Evolutionary conservation across 2,888 invertebrate genomes (phyloP), one percentile per base, ranked within the genome.

Genomic region (Pandemis heparana): DNA sequence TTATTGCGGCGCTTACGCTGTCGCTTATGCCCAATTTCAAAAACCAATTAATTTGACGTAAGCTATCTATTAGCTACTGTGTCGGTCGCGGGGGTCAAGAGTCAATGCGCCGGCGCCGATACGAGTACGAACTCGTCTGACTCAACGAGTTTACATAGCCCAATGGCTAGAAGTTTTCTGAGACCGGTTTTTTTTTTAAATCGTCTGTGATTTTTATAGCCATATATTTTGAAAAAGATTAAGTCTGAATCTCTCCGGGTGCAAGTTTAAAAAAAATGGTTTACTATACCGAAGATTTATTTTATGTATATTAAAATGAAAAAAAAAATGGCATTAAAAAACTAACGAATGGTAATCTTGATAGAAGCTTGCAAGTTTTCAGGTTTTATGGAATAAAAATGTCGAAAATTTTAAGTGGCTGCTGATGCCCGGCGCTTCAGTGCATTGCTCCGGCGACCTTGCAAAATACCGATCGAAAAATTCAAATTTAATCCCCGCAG

Each of bases 401-500:
- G 12, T 10, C 16, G 8, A n/a, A 32, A 43, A 32, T 38, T 23
- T 38, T 14, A 46, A 46, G 16, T 18, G 18, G 14, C 7, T 60
- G 1, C 1, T 7, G 8, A 18, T 23, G 56, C 12, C 14, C 67
- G 39, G 18, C 12, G 51, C 61, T 51, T 61, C 53, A 53, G 72
- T 68, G 18, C 73, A 51, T 41, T 70, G 74, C 65, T 70, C 74
- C 23, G 43, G 51, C 74, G 74, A 74, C 74, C 74, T 74, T 74
- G 74, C 70, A 69, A 70, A 73, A 74, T 67, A 53, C 46, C 64
- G 60, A 72, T 62, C 48, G 48, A 60, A 41, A 41, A 41, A 69
- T 73, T 73, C 73, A 73, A 73, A 73, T 73, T 41, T 38, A 68
- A 65, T 64, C 73, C 43, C 12, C 39, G 18, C 74, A 70, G 64